These are phyloP conservation scores for Globicephala melas DNA, from an alignment of 2,113 vertebrate genomes.

Conservation along the genomic window DNA sequence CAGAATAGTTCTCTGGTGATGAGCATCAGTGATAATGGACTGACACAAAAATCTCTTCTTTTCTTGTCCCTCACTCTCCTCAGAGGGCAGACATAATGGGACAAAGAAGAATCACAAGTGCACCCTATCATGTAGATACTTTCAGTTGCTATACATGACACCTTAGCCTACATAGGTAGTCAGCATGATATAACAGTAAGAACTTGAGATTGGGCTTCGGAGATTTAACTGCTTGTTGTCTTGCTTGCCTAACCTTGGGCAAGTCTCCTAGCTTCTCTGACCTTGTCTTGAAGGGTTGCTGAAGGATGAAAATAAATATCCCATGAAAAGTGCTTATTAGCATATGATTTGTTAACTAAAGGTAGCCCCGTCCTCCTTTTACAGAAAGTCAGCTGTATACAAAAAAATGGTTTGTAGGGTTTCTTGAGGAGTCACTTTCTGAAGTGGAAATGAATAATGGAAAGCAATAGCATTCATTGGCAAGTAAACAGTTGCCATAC, in stretches of 20 bases:
- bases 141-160: neutral
- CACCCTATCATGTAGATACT: neutral
- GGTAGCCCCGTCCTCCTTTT: neutral
- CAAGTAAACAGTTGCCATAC: neutral
- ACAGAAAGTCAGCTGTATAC: neutral
- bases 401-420: neutral
- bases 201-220: neutral
- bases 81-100: neutral
- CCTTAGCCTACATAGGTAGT: neutral
- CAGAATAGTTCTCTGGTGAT: neutral
- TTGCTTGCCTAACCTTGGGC: neutral
- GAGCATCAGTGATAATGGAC: constrained; percentile 15
- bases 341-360: neutral
- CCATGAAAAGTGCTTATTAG: neutral
- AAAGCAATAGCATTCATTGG: neutral
- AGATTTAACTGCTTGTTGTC: neutral
- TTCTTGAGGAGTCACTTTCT: constrained; percentile 1
- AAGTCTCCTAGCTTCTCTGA: neutral
- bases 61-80: neutral
- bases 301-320: neutral
- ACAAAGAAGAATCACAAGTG: neutral
- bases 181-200: neutral
- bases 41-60: neutral
- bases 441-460: neutral
- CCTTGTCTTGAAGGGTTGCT: neutral